Percentiles rank a stretch among this genome's conserved stretches.
Conservation (phyloP, 2,888 invertebrate species). For the Deilephila porcellus region DNA sequence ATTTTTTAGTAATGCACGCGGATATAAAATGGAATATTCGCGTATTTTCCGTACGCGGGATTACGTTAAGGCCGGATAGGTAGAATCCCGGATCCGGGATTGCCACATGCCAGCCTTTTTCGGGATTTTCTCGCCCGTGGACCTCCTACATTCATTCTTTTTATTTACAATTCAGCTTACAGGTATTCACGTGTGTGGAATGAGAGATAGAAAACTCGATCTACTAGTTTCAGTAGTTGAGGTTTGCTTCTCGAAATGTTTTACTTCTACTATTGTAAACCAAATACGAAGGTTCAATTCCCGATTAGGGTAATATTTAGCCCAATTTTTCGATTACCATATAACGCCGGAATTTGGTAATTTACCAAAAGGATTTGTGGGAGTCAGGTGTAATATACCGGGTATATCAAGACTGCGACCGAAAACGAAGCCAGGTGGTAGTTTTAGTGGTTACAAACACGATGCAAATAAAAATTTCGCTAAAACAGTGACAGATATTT, state of each 20-base stretch:
- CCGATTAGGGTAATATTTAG: too few species aligned
- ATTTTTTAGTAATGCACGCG: constrained; percentile 24
- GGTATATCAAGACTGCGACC: too few species aligned
- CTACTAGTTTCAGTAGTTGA: neutral
- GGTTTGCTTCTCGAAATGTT: neutral
- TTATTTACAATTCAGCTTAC: constrained; percentile 39
- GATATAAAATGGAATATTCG: constrained; percentile 38
- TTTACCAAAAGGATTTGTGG: too few species aligned
- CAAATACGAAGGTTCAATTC: too few species aligned
- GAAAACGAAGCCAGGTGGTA: too few species aligned
- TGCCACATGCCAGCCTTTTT: constrained; percentile 65
- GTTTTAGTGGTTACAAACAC: too few species aligned
- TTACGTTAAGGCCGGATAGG: constrained; percentile 68
- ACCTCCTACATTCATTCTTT: constrained; percentile 50
- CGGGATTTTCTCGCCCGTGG: constrained; percentile 62
- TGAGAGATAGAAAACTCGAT: neutral
- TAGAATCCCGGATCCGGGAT: constrained; percentile 66
- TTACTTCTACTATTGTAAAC: too few species aligned
- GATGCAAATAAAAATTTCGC: too few species aligned
- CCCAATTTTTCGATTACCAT: too few species aligned
- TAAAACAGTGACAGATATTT: too few species aligned
- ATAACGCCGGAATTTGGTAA: too few species aligned
- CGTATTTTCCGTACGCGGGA: constrained; percentile 59
- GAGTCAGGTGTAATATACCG: too few species aligned
- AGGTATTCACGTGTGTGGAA: neutral